Evolutionary conservation across 2,797 vertebrate species (phyloP).

Genomic region (Eleutherodactylus coqui): DNA sequence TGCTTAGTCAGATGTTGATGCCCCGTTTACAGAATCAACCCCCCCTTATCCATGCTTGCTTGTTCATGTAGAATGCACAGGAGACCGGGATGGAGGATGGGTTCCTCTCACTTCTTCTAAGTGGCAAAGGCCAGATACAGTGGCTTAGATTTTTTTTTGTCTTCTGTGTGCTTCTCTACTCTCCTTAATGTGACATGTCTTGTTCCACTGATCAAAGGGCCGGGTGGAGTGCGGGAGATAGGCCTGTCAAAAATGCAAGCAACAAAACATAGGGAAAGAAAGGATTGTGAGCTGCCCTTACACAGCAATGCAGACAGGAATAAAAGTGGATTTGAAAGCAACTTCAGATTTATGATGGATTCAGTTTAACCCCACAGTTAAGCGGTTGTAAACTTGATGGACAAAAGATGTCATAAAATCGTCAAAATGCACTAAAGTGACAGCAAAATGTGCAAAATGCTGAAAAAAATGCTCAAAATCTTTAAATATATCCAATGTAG

Average conservation of each 20-base stretch:
- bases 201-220: slow-evolving; percentile 77
- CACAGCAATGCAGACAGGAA: slow-evolving; percentile 76
- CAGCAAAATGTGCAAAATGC: slow-evolving; percentile 47
- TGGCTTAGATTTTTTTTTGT: slow-evolving; percentile 65
- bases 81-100: slow-evolving; percentile 38
- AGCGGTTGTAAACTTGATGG: slow-evolving; percentile 77
- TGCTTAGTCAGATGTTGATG: slow-evolving; percentile 4
- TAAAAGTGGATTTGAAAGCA: slow-evolving; percentile 82
- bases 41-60: not conserved
- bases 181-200: slow-evolving; percentile 73
- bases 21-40: not conserved
- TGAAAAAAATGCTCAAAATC: not conserved
- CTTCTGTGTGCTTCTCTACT: slow-evolving; percentile 20
- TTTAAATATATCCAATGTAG: not conserved
- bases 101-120: slow-evolving; percentile 23
- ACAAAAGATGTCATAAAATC: slow-evolving; percentile 76
- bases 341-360: slow-evolving; percentile 76
- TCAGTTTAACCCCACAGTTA: slow-evolving; percentile 77
- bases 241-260: slow-evolving; percentile 74
- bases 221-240: slow-evolving; percentile 72
- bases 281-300: slow-evolving; percentile 63
- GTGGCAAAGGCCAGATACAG: slow-evolving; percentile 60
- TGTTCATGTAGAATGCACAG: slow-evolving; percentile 24
- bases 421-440: slow-evolving; percentile 71
- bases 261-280: slow-evolving; percentile 58